Percentiles rank a stretch among this genome's conserved stretches.
Evolutionary conservation across 2,113 vertebrate genomes (phyloP).

Genomic region (Sinocyclocheilus grahami): DNA sequence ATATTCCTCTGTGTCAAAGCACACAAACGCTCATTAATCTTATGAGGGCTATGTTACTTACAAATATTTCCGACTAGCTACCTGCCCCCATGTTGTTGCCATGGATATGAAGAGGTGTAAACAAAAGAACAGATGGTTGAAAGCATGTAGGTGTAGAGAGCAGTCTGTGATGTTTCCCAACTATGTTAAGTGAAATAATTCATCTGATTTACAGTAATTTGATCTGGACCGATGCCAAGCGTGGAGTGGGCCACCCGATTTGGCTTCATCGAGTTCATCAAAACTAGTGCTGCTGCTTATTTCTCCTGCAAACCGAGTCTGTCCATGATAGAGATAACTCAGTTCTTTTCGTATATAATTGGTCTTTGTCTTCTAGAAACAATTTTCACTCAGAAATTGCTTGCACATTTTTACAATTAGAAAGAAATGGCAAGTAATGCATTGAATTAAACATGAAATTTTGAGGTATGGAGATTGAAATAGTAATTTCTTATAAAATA

Average conservation of each 20-base stretch:
- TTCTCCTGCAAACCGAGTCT: neutral
- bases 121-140: constrained; percentile 75
- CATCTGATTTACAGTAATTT: constrained; percentile 56
- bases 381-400: neutral
- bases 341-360: neutral
- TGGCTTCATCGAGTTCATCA: neutral
- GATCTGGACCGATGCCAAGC: constrained; percentile 38
- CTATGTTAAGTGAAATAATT: constrained; percentile 59
- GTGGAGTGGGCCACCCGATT: neutral
- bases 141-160: constrained; percentile 70
- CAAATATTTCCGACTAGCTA: constrained; percentile 61
- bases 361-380: neutral
- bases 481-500: neutral
- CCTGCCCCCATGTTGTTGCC: constrained; percentile 71
- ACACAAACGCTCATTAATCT: constrained; percentile 51
- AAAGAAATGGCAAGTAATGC: neutral
- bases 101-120: constrained; percentile 70
- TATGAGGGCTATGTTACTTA: constrained; percentile 31
- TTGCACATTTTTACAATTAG: neutral
- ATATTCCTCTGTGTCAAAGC: constrained; percentile 13
- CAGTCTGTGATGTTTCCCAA: constrained; percentile 59
- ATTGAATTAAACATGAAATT: neutral
- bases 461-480: neutral
- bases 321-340: neutral
- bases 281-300: neutral